Conservation (phyloP, 2,113 vertebrate genomes). For the Microcebus jonahi region DNA sequence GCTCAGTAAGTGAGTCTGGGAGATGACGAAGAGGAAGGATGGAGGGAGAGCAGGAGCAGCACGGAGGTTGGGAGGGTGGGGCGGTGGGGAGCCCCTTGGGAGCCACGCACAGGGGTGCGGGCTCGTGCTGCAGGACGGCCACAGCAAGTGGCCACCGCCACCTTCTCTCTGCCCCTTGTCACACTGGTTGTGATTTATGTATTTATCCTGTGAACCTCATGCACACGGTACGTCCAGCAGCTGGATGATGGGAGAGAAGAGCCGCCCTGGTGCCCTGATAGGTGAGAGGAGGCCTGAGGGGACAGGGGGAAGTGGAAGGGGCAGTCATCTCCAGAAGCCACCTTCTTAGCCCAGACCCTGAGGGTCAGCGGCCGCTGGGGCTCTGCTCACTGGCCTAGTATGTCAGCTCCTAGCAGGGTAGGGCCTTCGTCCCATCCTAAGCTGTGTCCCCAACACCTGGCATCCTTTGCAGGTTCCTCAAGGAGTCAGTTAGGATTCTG, state of each 20-base stretch:
- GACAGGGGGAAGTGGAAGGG: too few relatives aligned
- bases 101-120: neutral
- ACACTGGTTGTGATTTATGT: neutral
- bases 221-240: too few relatives aligned
- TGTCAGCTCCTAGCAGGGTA: neutral
- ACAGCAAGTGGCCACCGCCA: neutral
- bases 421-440: neutral
- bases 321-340: neutral
- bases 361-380: neutral
- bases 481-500: neutral
- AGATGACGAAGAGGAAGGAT: neutral
- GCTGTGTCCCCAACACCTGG: neutral
- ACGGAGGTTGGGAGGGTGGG: neutral
- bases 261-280: too few relatives aligned
- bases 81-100: neutral
- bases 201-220: neutral
- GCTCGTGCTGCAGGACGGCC: neutral
- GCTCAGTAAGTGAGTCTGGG: neutral
- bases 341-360: neutral
- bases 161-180: neutral
- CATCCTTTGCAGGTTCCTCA: neutral
- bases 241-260: neutral
- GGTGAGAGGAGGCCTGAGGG: neutral
- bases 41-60: neutral
- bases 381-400: neutral